Evolutionary conservation across 2,113 vertebrate genomes (phyloP).

Genomic region (Syrmaticus mikado): DNA sequence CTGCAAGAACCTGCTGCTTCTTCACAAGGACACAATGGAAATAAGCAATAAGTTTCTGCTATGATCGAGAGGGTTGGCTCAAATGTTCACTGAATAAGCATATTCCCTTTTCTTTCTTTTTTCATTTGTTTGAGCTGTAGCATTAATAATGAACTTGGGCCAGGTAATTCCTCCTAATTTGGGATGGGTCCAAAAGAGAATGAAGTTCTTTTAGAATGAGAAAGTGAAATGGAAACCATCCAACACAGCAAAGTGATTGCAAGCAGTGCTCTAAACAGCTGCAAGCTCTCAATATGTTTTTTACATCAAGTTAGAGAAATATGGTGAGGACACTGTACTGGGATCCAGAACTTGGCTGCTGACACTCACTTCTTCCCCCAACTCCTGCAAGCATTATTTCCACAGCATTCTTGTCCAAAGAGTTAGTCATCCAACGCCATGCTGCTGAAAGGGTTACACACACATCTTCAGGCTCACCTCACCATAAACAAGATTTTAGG

Average conservation of each 20-base stretch:
- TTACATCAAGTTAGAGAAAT: neutral
- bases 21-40: neutral
- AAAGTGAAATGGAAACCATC: neutral
- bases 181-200: neutral
- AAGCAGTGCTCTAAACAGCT: neutral
- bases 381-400: neutral
- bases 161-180: neutral
- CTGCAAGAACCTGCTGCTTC: neutral
- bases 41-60: neutral
- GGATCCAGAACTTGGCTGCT: neutral
- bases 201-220: neutral
- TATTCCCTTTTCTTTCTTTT: neutral
- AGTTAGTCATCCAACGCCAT: neutral
- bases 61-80: neutral
- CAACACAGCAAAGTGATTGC: neutral
- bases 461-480: neutral
- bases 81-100: neutral
- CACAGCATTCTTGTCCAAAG: neutral
- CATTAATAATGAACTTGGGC: neutral
- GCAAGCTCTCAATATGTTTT: neutral
- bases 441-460: neutral
- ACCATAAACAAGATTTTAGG: neutral
- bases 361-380: rapidly evolving
- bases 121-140: neutral
- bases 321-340: neutral